These are phyloP conservation scores for Ophonus ardosiacus DNA, from an alignment of 2,888 invertebrate species.

Conservation along the genomic window DNA sequence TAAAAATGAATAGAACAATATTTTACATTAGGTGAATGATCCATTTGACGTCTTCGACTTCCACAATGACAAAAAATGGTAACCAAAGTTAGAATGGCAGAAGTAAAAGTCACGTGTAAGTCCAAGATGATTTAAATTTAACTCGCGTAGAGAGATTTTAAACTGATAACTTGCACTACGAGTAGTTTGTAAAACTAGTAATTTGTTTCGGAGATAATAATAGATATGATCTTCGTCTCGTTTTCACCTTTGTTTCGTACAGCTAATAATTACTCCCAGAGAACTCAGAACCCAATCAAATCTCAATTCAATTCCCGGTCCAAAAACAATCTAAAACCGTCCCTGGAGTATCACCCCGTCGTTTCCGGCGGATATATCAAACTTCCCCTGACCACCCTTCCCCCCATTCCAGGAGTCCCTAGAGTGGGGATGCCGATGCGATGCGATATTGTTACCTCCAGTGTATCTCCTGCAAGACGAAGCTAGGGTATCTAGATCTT, in stretches of 20 bases:
- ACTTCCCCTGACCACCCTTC: conserved; percentile 39
- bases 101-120: too few species aligned
- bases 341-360: conserved; percentile 24
- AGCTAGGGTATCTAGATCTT: conserved; percentile 35
- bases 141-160: too few species aligned
- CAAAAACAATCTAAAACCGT: conserved; percentile 45
- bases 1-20: too few species aligned
- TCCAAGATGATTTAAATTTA: too few species aligned
- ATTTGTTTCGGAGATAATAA: background rate
- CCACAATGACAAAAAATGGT: too few species aligned
- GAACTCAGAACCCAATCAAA: conserved; percentile 9
- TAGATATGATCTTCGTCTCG: background rate
- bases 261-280: background rate
- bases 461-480: background rate
- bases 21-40: too few species aligned
- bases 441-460: conserved; percentile 58
- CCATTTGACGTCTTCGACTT: too few species aligned
- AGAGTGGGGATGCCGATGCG: conserved; percentile 14
- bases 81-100: too few species aligned
- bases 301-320: conserved; percentile 14
- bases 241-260: background rate
- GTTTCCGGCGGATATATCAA: conserved; percentile 51
- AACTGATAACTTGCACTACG: too few species aligned
- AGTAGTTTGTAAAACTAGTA: too few species aligned
- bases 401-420: background rate